These are phyloP conservation scores for Moxostoma hubbsi DNA, from an alignment of 2,797 vertebrate species.

Conservation along the genomic window DNA sequence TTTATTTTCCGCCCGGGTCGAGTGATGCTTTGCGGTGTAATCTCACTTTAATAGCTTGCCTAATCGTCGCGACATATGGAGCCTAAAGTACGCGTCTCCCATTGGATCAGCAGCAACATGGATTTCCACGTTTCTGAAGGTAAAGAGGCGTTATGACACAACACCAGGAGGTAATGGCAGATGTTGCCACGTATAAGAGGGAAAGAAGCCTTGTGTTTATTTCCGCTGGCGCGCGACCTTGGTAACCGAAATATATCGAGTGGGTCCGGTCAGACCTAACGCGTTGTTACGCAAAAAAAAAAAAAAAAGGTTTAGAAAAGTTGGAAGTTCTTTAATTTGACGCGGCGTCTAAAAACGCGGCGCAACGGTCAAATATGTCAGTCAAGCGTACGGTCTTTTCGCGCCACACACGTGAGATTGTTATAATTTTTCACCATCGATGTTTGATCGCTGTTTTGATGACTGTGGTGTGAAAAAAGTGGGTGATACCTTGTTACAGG, in stretches of 20 bases:
- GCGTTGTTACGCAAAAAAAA: too few relatives aligned
- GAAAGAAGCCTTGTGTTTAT: not conserved
- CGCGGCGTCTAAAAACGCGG: too few relatives aligned
- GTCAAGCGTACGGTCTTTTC: too few relatives aligned
- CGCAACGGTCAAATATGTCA: too few relatives aligned
- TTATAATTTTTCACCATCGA: too few relatives aligned
- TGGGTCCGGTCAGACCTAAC: too few relatives aligned
- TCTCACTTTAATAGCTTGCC: slow-evolving; percentile 14
- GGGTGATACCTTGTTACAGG: too few relatives aligned
- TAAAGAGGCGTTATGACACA: not conserved
- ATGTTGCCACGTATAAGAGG: not conserved
- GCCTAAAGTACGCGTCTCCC: not conserved
- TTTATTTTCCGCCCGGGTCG: not conserved
- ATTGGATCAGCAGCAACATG: not conserved
- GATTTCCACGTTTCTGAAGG: not conserved
- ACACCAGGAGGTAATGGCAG: not conserved
- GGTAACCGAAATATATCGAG: not conserved
- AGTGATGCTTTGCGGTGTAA: slow-evolving; percentile 27
- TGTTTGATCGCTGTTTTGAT: too few relatives aligned
- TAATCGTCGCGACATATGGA: slow-evolving; percentile 7
- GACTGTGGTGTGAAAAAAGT: too few relatives aligned
- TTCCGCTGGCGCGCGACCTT: not conserved
- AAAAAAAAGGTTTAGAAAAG: too few relatives aligned
- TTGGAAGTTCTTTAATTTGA: too few relatives aligned
- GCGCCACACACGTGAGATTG: too few relatives aligned